Conservation (phyloP, 2,888 invertebrate genomes). For the Lasioglossum lativentre region DNA sequence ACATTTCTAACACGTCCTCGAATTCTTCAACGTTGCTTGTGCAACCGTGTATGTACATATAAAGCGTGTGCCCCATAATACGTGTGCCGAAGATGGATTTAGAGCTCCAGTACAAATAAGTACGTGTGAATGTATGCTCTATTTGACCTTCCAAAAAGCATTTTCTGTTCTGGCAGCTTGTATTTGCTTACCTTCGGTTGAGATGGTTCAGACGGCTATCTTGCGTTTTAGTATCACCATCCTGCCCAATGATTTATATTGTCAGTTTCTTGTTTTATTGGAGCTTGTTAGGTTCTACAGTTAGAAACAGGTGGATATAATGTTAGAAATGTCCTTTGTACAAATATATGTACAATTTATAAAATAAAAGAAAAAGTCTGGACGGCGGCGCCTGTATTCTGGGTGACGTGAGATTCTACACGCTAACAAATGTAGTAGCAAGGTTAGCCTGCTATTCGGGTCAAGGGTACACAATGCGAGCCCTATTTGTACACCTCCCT, state of each 20-base stretch:
- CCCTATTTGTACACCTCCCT: slow-evolving; percentile 49
- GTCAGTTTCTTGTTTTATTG: background rate
- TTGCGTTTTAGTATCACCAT: background rate
- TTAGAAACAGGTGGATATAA: background rate
- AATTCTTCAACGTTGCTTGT: background rate
- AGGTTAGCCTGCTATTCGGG: slow-evolving; percentile 59
- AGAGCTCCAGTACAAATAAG: background rate
- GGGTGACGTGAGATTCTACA: slow-evolving; percentile 48
- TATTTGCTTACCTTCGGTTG: background rate
- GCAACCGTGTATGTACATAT: background rate
- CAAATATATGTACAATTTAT: slow-evolving; percentile 21
- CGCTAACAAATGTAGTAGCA: slow-evolving; percentile 48
- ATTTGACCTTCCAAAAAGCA: slow-evolving; percentile 5
- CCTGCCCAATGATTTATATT: background rate
- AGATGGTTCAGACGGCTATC: background rate
- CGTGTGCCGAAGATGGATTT: background rate
- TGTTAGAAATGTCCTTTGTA: background rate
- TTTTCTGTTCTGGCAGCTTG: background rate
- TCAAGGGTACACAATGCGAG: slow-evolving; percentile 62
- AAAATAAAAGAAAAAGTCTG: background rate
- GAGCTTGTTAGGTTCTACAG: background rate
- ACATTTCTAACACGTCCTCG: background rate
- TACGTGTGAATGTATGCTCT: background rate
- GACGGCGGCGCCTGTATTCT: background rate
- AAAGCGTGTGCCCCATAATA: background rate